Evolutionary conservation across 2,113 vertebrate genomes (phyloP), one percentile per base, ranked within the genome.

Genomic region (Centropus bengalensis): DNA sequence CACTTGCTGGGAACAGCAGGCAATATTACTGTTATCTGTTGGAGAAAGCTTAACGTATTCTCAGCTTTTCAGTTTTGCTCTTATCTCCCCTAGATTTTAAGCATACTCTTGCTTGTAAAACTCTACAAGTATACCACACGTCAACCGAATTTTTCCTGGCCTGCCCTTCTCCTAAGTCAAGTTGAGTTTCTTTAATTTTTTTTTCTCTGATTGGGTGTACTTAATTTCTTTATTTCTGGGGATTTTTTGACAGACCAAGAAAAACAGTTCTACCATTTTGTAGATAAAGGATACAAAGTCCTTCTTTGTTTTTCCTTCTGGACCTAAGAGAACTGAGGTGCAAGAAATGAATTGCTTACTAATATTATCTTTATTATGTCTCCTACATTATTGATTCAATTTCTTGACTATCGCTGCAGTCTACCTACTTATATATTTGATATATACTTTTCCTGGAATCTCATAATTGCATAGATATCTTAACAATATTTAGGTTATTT

Each of bases 21-120:
- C 78, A 88, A 58, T 76, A 86, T 88, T 94, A 85, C 55, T 58
- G 45, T 91, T 91, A 86, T 80, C 90, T 88, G 32, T 56, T 82
- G 79, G 58, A 94, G 44, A 91, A 30, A 85, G 82, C 67, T 93
- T 70, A 69, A 89, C 40, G 54, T 91, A 66, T 79, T 82, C 62
- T 85, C 70, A 93, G 18, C 63, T 54, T 77, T 85, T 91, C 74
- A 10, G 40, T 80, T 87, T 73, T 73, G 52, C n/a, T 89, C 75
- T 87, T 88, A 82, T 75, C 45, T 85, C 36, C 30, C 18, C 8
- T 0, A 0, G 68, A 33, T 73, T 94, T 93, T 76, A 91, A 91
- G 36, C 44, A 67, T 36, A 64, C 6, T 76, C 30, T 40, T 69
- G 4, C 40, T 66, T 89, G 62, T 73, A 60, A 82, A 85, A 68